phyloP scores from a whole-genome alignment of 2,113 vertebrate species.

The Thinocorus orbignyianus region DNA sequence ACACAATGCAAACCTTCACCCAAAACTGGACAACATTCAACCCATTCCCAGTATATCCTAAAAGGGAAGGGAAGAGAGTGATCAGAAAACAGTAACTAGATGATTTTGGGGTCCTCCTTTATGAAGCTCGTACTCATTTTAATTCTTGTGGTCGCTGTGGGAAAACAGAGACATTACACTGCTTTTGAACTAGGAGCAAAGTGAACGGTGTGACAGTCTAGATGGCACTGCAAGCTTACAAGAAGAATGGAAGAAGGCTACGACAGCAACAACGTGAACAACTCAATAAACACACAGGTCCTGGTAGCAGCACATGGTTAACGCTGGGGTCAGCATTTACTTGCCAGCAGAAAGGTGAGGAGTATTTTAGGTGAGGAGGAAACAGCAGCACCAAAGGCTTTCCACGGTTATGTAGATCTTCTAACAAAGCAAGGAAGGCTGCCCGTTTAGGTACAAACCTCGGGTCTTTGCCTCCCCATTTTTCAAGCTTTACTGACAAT shows the following conservation, averaged over 20 bases:
- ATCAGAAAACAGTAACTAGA: background rate
- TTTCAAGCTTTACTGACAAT: background rate
- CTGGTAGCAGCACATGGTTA: background rate
- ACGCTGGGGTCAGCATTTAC: background rate
- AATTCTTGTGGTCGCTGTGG: background rate
- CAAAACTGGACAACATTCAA: background rate
- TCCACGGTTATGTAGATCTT: fast-evolving
- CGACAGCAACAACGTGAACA: background rate
- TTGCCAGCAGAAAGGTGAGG: background rate
- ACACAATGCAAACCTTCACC: background rate
- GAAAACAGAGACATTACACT: background rate
- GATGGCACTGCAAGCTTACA: background rate
- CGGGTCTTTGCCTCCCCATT: background rate
- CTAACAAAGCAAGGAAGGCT: background rate
- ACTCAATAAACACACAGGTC: fast-evolving
- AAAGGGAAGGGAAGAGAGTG: background rate
- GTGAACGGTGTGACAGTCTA: background rate
- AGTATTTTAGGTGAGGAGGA: background rate
- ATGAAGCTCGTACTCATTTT: background rate
- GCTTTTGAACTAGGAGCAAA: background rate
- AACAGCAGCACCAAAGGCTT: background rate
- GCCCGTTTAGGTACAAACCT: background rate
- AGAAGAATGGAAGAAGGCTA: background rate
- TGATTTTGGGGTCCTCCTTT: background rate
- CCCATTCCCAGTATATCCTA: background rate